These are phyloP conservation scores for Brachionus rubens DNA, from an alignment of 1,140 invertebrate genomes.

Conservation along the genomic window DNA sequence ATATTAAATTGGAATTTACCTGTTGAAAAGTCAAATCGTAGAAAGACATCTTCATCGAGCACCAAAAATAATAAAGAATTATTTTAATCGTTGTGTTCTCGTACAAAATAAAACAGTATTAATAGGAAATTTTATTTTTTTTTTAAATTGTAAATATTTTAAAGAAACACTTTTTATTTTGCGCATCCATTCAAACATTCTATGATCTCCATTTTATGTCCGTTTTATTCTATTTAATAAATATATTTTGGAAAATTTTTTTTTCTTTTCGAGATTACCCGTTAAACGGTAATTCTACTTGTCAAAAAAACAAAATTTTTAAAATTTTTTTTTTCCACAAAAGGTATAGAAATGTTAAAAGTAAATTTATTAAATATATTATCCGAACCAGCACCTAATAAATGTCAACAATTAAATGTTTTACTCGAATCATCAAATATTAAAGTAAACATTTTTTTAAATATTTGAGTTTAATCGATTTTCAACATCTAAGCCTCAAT, in stretches of 20 bases:
- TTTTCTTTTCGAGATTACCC: too few relatives aligned
- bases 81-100: not conserved
- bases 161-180: too few relatives aligned
- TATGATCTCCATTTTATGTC: too few relatives aligned
- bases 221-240: too few relatives aligned
- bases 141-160: too few relatives aligned
- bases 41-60: not conserved
- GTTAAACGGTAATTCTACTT: too few relatives aligned
- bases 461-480: not conserved
- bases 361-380: constrained; percentile 13
- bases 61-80: not conserved
- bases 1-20: constrained; percentile 85
- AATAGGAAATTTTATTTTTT: too few relatives aligned
- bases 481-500: too few relatives aligned
- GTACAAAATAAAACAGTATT: not conserved
- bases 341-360: constrained; percentile 15
- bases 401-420: constrained; percentile 25
- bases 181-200: too few relatives aligned
- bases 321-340: too few relatives aligned
- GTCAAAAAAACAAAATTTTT: too few relatives aligned
- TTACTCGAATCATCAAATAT: not conserved
- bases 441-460: not conserved
- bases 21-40: constrained; percentile 86
- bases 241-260: too few relatives aligned
- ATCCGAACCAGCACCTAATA: not conserved